phyloP scores from a whole-genome alignment of 2,113 vertebrate species.

The Charadrius vociferus region DNA sequence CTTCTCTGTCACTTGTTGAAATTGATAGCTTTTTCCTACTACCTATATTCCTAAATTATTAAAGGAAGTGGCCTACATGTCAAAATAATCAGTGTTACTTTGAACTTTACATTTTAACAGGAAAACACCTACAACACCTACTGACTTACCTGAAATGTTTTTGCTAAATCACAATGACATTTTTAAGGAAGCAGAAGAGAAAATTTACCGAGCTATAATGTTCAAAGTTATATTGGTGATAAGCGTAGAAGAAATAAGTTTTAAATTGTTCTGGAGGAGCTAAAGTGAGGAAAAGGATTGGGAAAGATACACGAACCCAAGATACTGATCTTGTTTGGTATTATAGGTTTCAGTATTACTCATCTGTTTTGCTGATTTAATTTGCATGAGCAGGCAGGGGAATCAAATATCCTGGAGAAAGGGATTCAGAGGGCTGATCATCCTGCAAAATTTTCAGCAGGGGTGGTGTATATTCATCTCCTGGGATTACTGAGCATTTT shows the following conservation, averaged over 20 bases:
- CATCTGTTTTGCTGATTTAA: not conserved
- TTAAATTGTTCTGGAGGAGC: not conserved
- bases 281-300: not conserved
- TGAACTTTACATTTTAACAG: not conserved
- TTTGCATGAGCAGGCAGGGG: not conserved
- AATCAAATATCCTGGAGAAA: slow-evolving; percentile 44
- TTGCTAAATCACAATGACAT: not conserved
- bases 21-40: not conserved
- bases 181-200: not conserved
- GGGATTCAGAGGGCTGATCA: slow-evolving; percentile 4
- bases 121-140: not conserved
- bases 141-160: not conserved
- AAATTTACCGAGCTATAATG: not conserved
- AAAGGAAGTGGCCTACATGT: not conserved
- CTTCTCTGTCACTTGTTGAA: not conserved
- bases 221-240: not conserved
- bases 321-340: not conserved
- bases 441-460: not conserved
- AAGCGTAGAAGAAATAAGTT: not conserved
- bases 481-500: slow-evolving; percentile 2
- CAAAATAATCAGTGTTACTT: not conserved
- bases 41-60: not conserved
- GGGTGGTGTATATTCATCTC: not conserved
- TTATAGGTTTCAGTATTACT: not conserved
- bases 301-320: not conserved